Percentiles rank a stretch among this genome's conserved stretches.
These are phyloP conservation scores for Neotoma lepida DNA, from an alignment of 2,113 vertebrate species.

Conservation along the genomic window DNA sequence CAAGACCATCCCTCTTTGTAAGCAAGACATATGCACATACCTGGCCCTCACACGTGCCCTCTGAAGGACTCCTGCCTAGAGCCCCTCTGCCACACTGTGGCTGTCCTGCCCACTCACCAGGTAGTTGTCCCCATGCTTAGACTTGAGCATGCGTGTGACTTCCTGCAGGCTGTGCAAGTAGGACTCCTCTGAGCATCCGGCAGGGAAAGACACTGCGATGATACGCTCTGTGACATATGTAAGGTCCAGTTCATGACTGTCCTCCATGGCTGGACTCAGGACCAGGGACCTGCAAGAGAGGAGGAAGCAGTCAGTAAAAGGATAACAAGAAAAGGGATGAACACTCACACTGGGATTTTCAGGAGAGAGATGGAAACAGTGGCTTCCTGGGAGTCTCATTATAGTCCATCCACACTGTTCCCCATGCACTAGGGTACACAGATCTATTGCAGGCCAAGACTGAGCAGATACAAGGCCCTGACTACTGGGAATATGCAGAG, in stretches of 20 bases:
- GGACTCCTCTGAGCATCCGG: slow-evolving; percentile 91
- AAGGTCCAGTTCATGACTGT: slow-evolving; percentile 95
- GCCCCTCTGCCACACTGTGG: not conserved
- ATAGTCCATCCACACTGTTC: not conserved
- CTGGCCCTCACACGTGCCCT: fast-evolving
- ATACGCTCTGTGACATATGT: slow-evolving; percentile 97
- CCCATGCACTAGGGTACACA: not conserved
- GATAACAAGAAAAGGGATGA: not conserved
- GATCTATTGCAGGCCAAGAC: not conserved
- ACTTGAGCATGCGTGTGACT: slow-evolving; percentile 96
- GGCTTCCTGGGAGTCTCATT: not conserved
- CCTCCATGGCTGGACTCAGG: slow-evolving; percentile 90
- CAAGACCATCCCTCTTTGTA: too few relatives aligned
- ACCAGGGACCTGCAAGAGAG: slow-evolving; percentile 77
- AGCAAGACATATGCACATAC: not conserved
- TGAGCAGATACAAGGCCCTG: not conserved
- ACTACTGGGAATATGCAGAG: not conserved
- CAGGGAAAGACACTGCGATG: slow-evolving; percentile 94
- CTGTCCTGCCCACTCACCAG: slow-evolving; percentile 87
- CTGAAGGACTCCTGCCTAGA: too few relatives aligned
- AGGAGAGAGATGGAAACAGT: not conserved
- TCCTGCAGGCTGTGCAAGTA: slow-evolving; percentile 93
- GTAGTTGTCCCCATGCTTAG: slow-evolving; percentile 97
- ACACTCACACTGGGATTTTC: not conserved
- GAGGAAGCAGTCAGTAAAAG: not conserved